Conservation (phyloP, 2,113 vertebrate species). For the Myodes glareolus region DNA sequence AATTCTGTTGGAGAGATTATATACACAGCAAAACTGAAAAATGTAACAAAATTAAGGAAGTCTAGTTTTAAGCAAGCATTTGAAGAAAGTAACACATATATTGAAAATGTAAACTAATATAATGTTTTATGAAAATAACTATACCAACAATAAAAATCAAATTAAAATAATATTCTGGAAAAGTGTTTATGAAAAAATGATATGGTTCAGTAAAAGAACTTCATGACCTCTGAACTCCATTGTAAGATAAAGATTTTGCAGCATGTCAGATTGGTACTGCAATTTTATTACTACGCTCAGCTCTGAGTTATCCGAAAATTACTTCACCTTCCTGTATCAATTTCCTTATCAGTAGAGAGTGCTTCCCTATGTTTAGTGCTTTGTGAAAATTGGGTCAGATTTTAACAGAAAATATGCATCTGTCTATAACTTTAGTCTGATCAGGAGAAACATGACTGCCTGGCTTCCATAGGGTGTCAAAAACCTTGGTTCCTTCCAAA, state of each 20-base stretch:
- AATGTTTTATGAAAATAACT: neutral
- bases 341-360: conserved; percentile 28
- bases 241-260: conserved; percentile 21
- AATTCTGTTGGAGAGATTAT: neutral
- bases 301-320: neutral
- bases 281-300: neutral
- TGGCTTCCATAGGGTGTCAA: neutral
- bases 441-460: neutral
- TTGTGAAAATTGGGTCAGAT: neutral
- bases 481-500: neutral
- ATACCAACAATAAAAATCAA: neutral
- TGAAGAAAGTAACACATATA: neutral
- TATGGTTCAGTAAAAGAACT: conserved; percentile 45
- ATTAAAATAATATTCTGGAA: neutral
- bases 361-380: neutral
- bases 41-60: neutral
- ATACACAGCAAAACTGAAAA: neutral
- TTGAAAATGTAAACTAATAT: conserved; percentile 22
- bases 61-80: conserved; percentile 18
- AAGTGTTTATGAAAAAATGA: neutral
- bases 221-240: neutral
- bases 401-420: neutral
- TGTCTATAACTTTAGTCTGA: conserved; percentile 4
- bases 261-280: neutral
- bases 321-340: neutral